Base-by-base conservation (phyloP, 2,888 invertebrate genomes). In the Cryptocheilus praepositus region DNA sequence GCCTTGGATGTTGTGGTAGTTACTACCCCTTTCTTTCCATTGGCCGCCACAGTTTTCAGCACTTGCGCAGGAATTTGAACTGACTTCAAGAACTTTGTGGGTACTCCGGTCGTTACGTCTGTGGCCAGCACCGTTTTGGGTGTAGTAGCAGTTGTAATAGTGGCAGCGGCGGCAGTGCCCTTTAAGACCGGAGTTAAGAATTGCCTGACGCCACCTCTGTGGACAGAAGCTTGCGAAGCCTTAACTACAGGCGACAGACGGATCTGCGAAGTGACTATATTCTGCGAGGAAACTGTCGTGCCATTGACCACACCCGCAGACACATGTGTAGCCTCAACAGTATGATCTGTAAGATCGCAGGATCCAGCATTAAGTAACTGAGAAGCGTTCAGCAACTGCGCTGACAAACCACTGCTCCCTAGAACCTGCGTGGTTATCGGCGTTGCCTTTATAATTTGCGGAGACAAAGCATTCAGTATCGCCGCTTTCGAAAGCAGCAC, bases 401-500 rank as follows among this genome's bases (percentile, higher is more conserved):
- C 72, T 0, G 83, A 76, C 67, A 85, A 64, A 13, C 77, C 72
- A 55, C 75, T 79, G 13, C 76, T 63, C 65, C 78, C 84, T 22
- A 85, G 64, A 8, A 85, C 59, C 54, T 85, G 82, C 15, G 81
- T 79, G 0, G 82, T 80, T 36, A 86, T 76, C 0, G 86, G 83
- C 11, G 83, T 81, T 13, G 83, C 78, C 64, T 84, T 85, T 45
- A 86, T 76, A 55, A 86, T 70, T 61, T 83, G 84, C 0, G 86
- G 79, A 8, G 85, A 71, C 13, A 85, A 59, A 7, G 81, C 75
- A 62, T 85, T 85, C 13, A 84, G 46, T 7, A 84, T 19, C 0
- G 82, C 79, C 4, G 83, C 69, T 71, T 87, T 87, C 3, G 86
- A 84, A 55, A 87, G 58, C 52, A 87, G 57, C 36, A 87, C 74